phyloP scores from a whole-genome alignment of 2,888 invertebrate genomes.

The Gandaritis pyraliata region DNA sequence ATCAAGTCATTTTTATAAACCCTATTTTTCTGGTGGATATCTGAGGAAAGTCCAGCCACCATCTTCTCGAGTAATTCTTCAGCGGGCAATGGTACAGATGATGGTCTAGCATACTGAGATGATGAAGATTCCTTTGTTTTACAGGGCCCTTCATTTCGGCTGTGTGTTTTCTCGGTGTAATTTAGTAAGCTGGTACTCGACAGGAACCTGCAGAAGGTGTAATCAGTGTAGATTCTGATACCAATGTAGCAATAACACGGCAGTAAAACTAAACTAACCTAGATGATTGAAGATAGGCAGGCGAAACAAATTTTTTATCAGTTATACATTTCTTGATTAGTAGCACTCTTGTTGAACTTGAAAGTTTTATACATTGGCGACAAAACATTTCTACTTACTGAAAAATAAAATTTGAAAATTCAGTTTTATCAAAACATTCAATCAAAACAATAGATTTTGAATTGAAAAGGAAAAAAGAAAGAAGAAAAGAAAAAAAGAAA shows the following conservation, averaged over 20 bases:
- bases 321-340: slow-evolving; percentile 45
- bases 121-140: slow-evolving; percentile 10
- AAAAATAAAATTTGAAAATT: slow-evolving; percentile 3
- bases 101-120: neutral
- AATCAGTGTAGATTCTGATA: neutral
- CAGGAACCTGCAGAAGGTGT: slow-evolving; percentile 8
- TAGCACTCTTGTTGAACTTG: slow-evolving; percentile 52
- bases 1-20: slow-evolving; percentile 76
- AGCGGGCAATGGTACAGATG: slow-evolving; percentile 40
- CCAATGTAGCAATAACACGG: neutral
- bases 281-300: slow-evolving; percentile 33
- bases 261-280: slow-evolving; percentile 50
- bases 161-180: slow-evolving; percentile 10
- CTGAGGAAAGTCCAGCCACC: slow-evolving; percentile 66
- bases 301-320: slow-evolving; percentile 42
- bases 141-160: neutral
- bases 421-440: neutral
- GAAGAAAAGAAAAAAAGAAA: no score
- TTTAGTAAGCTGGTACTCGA: slow-evolving; percentile 9
- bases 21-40: slow-evolving; percentile 73
- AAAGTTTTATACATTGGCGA: slow-evolving; percentile 60
- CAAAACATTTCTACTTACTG: slow-evolving; percentile 57
- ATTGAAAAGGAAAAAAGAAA: no score
- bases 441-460: no score
- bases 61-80: slow-evolving; percentile 71